Percentiles rank a stretch among this genome's conserved stretches.
Conservation (phyloP, 2,888 invertebrate species). For the Panopea generosa region DNA sequence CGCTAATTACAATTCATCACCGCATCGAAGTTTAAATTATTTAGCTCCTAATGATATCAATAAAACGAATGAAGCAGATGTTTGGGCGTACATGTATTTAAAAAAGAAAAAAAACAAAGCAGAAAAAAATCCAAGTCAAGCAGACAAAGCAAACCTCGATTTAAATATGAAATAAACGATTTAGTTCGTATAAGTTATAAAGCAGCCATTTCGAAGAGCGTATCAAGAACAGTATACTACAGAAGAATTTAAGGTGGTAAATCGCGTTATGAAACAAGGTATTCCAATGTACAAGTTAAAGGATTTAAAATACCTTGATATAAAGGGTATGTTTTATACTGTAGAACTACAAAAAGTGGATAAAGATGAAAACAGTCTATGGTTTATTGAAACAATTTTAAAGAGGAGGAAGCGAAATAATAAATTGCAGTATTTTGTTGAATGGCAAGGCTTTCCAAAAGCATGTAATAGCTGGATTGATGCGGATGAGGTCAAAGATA, state of each 20-base stretch:
- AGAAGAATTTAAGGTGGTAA: constrained; percentile 12
- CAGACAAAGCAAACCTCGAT: not conserved
- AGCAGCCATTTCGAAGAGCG: constrained; percentile 11
- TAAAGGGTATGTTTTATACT: constrained; percentile 16
- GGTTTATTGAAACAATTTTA: constrained; percentile 41
- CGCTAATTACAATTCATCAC: constrained; percentile 8
- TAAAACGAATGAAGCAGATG: constrained; percentile 16
- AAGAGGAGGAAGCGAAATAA: constrained; percentile 22
- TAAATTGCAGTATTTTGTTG: constrained; percentile 19
- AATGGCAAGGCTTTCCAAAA: constrained; percentile 24
- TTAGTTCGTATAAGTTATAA: constrained; percentile 6
- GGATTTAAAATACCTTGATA: constrained; percentile 1
- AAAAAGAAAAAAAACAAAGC: not conserved
- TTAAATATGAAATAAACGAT: not conserved
- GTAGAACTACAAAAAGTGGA: constrained; percentile 26
- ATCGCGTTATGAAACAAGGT: constrained; percentile 1
- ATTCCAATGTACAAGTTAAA: constrained; percentile 1
- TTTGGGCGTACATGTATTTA: constrained; percentile 14
- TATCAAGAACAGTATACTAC: constrained; percentile 18
- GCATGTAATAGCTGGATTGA: constrained; percentile 18
- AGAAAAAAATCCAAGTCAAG: too few relatives aligned
- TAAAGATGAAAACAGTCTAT: constrained; percentile 39
- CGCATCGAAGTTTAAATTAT: constrained; percentile 10
- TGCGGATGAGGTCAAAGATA: constrained; percentile 8
- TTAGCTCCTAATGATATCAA: constrained; percentile 13